Evolutionary conservation across 23 tunicate species (phyloP), one percentile per base, ranked within the genome.

Genomic region (Halocynthia roretzi): DNA sequence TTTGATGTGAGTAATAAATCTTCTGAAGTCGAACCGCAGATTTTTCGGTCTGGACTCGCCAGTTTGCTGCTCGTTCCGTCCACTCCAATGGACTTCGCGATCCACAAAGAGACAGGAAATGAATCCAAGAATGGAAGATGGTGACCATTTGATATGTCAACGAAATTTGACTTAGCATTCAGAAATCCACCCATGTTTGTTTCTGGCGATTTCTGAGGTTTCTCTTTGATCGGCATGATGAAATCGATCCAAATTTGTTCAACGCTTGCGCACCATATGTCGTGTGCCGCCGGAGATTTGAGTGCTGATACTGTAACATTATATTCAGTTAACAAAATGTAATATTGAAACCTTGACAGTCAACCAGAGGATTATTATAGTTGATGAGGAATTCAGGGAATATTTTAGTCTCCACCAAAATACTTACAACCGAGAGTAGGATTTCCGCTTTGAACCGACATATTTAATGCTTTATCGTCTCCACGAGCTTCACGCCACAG

Each of bases 181-280:
- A 54, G 31, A n/a, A 52, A 52, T 54, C 78, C 78, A 0, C 64
- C 19, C 15, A 50, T 7, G 18, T 74, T 48, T 53, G 5, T 74
- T 54, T 74, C 78, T 31, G 44, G 2, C 44, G 44, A 31, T 31
- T 31, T 31, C 6, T 53, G 31, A 11, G 19, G n/a, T 12, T 52
- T 54, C n/a, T 53, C 63, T 52, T 52, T 74, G 20, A 14, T 8
- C 51, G 54, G 54, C 71, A 77, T 82, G 44, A 86, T 61, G 67
- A 92, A 92, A 53, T 92, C 92, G 19, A 86, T 50, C 98, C 98
- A 92, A 15, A 92, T 53, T 49, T 92, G 90, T 10, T 90, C 87
- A 6, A 92, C 75, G 80, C 82, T 77, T 15, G 86, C 85, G 15
- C 82, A 85, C 92, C 92, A 92, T 18, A 92, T 82, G 71, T 92